Conservation (phyloP, 2,888 invertebrate genomes). For the Cremastinae sp. region DNA sequence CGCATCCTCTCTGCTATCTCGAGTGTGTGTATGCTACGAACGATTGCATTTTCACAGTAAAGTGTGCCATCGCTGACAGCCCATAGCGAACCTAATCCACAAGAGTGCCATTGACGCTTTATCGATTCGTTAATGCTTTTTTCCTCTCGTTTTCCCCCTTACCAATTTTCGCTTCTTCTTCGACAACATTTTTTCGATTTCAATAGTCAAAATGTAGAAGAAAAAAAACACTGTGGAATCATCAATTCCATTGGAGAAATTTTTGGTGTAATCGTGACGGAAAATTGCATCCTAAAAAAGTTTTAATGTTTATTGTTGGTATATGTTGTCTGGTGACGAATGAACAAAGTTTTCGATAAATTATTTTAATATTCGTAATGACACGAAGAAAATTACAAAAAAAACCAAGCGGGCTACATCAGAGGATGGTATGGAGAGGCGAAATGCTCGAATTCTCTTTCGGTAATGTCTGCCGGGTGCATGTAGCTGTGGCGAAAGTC, state of each 20-base stretch:
- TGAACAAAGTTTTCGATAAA: slow-evolving; percentile 56
- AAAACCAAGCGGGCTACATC: slow-evolving; percentile 27
- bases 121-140: slow-evolving; percentile 56
- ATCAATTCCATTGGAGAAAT: too few species aligned
- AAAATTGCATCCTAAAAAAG: too few species aligned
- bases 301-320: too few species aligned
- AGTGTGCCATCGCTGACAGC: slow-evolving; percentile 43
- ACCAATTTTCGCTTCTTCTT: not conserved
- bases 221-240: too few species aligned
- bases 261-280: too few species aligned
- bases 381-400: slow-evolving; percentile 9
- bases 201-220: not conserved
- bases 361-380: slow-evolving; percentile 11
- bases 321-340: not conserved
- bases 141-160: slow-evolving; percentile 8
- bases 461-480: not conserved
- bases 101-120: slow-evolving; percentile 68
- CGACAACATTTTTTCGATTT: slow-evolving; percentile 11
- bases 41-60: slow-evolving; percentile 10
- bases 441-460: not conserved
- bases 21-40: not conserved
- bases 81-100: slow-evolving; percentile 67
- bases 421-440: too few species aligned
- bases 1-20: slow-evolving; percentile 13
- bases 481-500: slow-evolving; percentile 23